Evolutionary conservation across 2,888 invertebrate genomes (phyloP), one percentile per base, ranked within the genome.

Genomic region (Sarcophaga rosellei): DNA sequence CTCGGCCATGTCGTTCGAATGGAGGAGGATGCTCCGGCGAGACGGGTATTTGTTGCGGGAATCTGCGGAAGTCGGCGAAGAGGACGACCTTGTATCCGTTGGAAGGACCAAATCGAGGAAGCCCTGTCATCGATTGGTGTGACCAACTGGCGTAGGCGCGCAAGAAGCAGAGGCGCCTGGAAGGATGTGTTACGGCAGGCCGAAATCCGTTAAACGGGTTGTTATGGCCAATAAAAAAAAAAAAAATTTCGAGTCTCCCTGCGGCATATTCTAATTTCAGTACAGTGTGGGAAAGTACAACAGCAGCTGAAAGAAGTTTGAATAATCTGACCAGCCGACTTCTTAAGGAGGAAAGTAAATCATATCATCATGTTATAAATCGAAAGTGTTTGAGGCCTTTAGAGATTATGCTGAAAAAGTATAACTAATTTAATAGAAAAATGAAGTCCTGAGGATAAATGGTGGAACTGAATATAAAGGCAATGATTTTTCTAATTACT

Each of bases 191-290:
- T n/a, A n/a, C n/a, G n/a, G n/a, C n/a, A n/a, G n/a, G n/a, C n/a
- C n/a, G n/a, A n/a, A n/a, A n/a, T n/a, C n/a, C n/a, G n/a, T n/a
- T n/a, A n/a, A n/a, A n/a, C n/a, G n/a, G n/a, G n/a, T n/a, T n/a
- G n/a, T n/a, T n/a, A n/a, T n/a, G n/a, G n/a, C n/a, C n/a, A n/a
- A n/a, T n/a, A n/a, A n/a, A n/a, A n/a, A n/a, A n/a, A n/a, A n/a
- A n/a, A n/a, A n/a, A n/a, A n/a, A 77, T 77, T 69, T 61, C 61
- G n/a, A 77, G 69, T 25, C 77, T 77, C 45, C 69, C 77, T 4
- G n/a, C 17, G 61, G 53, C 17, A n/a, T 77, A 77, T 25, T 69
- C 68, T 6, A 77, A 69, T 68, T 77, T 77, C 61, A 47, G 76
- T 68, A 68, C 76, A 8, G 59, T 68, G 15, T 77, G 57, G 76